These are phyloP conservation scores for Lepidurus apus DNA, from an alignment of 1,140 invertebrate genomes.

Conservation along the genomic window DNA sequence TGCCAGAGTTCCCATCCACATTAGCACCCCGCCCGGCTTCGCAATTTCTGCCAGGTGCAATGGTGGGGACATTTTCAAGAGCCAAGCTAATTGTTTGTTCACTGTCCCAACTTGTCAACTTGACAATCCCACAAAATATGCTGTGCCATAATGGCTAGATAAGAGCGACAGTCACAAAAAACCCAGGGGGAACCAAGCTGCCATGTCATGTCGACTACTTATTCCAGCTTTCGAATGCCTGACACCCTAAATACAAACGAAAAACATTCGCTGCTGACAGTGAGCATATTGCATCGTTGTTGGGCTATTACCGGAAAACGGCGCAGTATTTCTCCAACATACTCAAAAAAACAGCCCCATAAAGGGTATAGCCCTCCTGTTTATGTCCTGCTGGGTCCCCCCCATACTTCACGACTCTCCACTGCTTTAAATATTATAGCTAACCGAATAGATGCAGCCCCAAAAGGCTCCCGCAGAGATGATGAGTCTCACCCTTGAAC, in stretches of 20 bases:
- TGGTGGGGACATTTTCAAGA: slow-evolving; percentile 2
- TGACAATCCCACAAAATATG: slow-evolving; percentile 10
- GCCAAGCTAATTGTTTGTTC: slow-evolving; percentile 3
- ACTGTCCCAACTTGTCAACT: slow-evolving; percentile 14
- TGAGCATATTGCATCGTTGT: not conserved
- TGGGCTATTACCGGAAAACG: not conserved
- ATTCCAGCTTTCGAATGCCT: not conserved
- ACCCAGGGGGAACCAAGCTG: not conserved
- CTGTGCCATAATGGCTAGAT: not conserved
- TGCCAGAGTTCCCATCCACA: slow-evolving; percentile 5
- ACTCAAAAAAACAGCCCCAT: too few species aligned
- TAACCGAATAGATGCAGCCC: not conserved
- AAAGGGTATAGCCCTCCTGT: too few species aligned
- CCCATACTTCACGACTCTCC: not conserved
- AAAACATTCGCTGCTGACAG: not conserved
- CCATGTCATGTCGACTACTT: not conserved
- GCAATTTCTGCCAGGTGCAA: slow-evolving; percentile 1
- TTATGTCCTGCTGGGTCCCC: not conserved
- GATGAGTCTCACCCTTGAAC: not conserved
- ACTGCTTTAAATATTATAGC: not conserved
- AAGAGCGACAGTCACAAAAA: not conserved
- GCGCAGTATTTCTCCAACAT: not conserved
- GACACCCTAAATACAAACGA: not conserved
- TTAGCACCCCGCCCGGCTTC: not conserved
- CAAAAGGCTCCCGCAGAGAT: slow-evolving; percentile 13